phyloP scores from a whole-genome alignment of 2,113 vertebrate genomes.

The Cephalopterus ornatus region DNA sequence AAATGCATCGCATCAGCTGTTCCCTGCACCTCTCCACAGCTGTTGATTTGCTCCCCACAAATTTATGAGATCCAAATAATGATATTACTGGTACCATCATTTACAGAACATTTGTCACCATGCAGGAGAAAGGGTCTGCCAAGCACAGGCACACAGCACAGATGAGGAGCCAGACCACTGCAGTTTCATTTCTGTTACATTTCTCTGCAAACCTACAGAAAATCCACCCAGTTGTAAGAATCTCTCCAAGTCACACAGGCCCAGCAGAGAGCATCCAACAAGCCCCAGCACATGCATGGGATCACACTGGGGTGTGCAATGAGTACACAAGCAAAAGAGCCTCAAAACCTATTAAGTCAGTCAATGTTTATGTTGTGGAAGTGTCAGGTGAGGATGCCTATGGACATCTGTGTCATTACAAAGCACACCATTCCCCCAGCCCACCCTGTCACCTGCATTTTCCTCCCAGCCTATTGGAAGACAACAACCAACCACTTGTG shows the following conservation, averaged over 20 bases:
- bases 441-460: too few species aligned
- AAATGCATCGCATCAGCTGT: not conserved
- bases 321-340: not conserved
- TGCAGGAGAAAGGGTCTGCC: rapidly evolving
- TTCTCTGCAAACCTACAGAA: not conserved
- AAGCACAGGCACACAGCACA: rapidly evolving
- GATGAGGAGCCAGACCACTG: not conserved
- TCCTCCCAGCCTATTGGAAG: not conserved
- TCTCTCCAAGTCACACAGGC: not conserved
- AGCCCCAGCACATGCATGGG: rapidly evolving
- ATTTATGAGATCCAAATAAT: not conserved
- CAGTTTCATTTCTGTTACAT: not conserved
- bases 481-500: not conserved
- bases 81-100: not conserved
- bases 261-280: not conserved
- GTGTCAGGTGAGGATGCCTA: not conserved
- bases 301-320: rapidly evolving
- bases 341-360: not conserved
- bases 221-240: not conserved
- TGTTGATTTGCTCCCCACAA: not conserved
- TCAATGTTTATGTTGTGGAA: not conserved
- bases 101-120: not conserved
- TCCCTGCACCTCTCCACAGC: not conserved
- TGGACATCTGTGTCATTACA: not conserved
- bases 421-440: not conserved